Percentiles rank a stretch among this genome's conserved stretches.
These are phyloP conservation scores for Syngnathoides biaculeatus DNA, from an alignment of 2,113 vertebrate species.

Conservation along the genomic window DNA sequence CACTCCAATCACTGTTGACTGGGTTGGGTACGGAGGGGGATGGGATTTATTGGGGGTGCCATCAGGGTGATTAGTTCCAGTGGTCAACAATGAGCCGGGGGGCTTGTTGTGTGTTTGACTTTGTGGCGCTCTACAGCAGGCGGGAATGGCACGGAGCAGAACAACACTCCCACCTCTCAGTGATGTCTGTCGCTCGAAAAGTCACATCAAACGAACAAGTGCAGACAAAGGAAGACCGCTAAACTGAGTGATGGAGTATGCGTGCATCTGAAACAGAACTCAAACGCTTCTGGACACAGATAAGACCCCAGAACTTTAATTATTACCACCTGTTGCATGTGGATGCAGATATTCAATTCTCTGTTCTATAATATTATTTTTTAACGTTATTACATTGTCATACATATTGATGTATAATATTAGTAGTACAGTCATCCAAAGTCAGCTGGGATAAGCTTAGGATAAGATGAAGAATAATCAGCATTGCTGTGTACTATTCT, in stretches of 20 bases:
- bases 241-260: conserved; percentile 53
- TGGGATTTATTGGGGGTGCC: conserved; percentile 71
- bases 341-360: conserved; percentile 27
- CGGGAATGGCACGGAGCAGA: conserved; percentile 65
- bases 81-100: conserved; percentile 69
- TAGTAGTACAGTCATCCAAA: too few relatives aligned
- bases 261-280: conserved; percentile 1
- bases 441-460: too few relatives aligned
- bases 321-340: conserved; percentile 56
- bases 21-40: conserved; percentile 59
- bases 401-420: too few relatives aligned
- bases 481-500: too few relatives aligned
- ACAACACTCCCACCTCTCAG: conserved; percentile 65
- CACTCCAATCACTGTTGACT: conserved; percentile 69
- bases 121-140: conserved; percentile 64
- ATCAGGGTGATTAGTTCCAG: conserved; percentile 74
- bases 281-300: conserved; percentile 54
- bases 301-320: conserved; percentile 47
- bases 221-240: conserved; percentile 59
- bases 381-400: neutral
- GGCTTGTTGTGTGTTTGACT: conserved; percentile 66
- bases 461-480: too few relatives aligned
- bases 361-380: neutral
- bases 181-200: conserved; percentile 68
- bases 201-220: conserved; percentile 70